Conservation (phyloP, 1,140 invertebrate genomes). For the Cardiocondyla obscurior region DNA sequence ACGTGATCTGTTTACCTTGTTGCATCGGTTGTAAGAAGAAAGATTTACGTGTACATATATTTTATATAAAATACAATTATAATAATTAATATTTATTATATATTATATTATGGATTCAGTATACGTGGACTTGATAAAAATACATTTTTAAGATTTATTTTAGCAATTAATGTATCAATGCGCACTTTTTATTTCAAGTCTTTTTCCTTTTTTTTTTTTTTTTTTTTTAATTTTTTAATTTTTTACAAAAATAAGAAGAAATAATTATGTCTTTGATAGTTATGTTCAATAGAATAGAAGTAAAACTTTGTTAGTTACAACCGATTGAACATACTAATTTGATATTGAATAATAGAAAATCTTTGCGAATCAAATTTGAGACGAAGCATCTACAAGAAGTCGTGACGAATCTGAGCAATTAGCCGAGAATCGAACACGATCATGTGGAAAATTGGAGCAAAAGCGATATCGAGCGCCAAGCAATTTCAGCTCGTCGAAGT, state of each 20-base stretch:
- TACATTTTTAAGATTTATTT: too few species aligned
- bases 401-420: slow-evolving; percentile 13
- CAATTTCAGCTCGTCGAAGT: background rate
- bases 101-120: too few species aligned
- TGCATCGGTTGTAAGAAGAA: background rate
- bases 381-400: background rate
- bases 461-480: background rate
- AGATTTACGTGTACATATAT: background rate
- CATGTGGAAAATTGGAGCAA: background rate
- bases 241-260: background rate
- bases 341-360: background rate
- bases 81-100: too few species aligned
- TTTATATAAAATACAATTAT: background rate
- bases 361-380: background rate
- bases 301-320: background rate
- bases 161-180: too few species aligned
- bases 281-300: background rate
- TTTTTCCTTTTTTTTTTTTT: too few species aligned
- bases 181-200: too few species aligned
- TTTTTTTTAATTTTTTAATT: background rate
- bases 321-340: background rate
- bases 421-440: background rate
- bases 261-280: background rate
- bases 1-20: slow-evolving; percentile 27
- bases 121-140: background rate